Percentiles rank a stretch among this genome's conserved stretches.
These are phyloP conservation scores for Tenthredo mesomela DNA, from an alignment of 2,888 invertebrate species.

Conservation along the genomic window DNA sequence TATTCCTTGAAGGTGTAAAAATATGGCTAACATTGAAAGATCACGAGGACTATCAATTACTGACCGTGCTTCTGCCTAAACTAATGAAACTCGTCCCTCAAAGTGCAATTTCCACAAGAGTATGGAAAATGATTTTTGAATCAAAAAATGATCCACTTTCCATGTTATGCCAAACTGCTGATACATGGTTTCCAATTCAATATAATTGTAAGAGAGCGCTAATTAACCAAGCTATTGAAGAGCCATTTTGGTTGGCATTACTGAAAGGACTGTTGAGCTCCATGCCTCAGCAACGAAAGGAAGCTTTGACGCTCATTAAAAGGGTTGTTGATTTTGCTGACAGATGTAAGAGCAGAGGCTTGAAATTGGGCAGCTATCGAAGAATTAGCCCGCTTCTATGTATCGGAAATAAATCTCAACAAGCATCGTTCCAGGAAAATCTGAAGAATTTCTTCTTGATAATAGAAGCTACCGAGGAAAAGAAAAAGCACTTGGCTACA, in stretches of 20 bases:
- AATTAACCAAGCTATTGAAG: constrained; percentile 60
- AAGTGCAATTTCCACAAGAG: neutral
- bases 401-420: constrained; percentile 59
- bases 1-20: constrained; percentile 58
- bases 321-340: constrained; percentile 79
- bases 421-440: constrained; percentile 70
- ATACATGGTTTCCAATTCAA: constrained; percentile 58
- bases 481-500: constrained; percentile 86
- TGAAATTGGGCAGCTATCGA: constrained; percentile 50
- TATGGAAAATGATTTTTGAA: constrained; percentile 10
- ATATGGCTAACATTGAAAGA: constrained; percentile 61
- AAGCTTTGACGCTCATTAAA: constrained; percentile 82
- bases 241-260: constrained; percentile 81
- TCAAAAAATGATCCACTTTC: constrained; percentile 51
- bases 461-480: constrained; percentile 87
- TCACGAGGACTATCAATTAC: constrained; percentile 62
- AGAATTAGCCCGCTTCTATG: constrained; percentile 72
- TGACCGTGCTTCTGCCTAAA: constrained; percentile 66
- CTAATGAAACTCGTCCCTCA: constrained; percentile 56
- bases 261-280: constrained; percentile 79
- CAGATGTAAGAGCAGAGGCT: constrained; percentile 59
- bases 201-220: constrained; percentile 18
- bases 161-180: constrained; percentile 61
- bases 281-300: constrained; percentile 80
- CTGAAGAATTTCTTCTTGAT: constrained; percentile 83